These are phyloP conservation scores for Antechinus flavipes DNA, from an alignment of 2,113 vertebrate genomes.

Conservation along the genomic window DNA sequence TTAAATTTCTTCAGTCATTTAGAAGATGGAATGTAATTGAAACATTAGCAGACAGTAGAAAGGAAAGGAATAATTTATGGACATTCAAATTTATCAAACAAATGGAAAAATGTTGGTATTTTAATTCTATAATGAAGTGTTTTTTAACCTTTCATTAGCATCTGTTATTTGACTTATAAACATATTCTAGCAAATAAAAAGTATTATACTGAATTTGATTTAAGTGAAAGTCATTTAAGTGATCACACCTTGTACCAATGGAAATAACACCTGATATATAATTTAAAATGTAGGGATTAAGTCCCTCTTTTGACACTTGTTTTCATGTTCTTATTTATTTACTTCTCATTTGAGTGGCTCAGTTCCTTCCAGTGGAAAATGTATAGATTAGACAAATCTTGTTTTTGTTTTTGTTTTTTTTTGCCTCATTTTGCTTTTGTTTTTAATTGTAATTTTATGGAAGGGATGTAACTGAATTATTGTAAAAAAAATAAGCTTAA, in stretches of 20 bases:
- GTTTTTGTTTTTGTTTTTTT: background rate
- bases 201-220: constrained; percentile 17
- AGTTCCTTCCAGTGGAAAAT: background rate
- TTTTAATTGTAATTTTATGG: background rate
- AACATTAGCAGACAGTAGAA: background rate
- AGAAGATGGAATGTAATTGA: constrained; percentile 28
- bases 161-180: background rate
- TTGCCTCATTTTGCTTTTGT: background rate
- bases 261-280: background rate
- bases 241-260: background rate
- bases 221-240: background rate
- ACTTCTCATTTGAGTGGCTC: background rate
- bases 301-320: background rate
- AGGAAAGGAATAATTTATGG: background rate
- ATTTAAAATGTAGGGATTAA: background rate
- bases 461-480: background rate
- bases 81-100: constrained; percentile 27
- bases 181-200: constrained; percentile 17
- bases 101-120: constrained; percentile 47
- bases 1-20: constrained; percentile 43
- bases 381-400: background rate
- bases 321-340: background rate
- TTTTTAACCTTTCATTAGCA: background rate
- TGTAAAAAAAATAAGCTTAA: background rate
- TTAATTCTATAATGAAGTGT: background rate